A percentile compares a stretch with the other conserved stretches of the same genome.
Evolutionary conservation across 2,888 invertebrate genomes (phyloP).

Genomic region (Balanococcus diminutus): DNA sequence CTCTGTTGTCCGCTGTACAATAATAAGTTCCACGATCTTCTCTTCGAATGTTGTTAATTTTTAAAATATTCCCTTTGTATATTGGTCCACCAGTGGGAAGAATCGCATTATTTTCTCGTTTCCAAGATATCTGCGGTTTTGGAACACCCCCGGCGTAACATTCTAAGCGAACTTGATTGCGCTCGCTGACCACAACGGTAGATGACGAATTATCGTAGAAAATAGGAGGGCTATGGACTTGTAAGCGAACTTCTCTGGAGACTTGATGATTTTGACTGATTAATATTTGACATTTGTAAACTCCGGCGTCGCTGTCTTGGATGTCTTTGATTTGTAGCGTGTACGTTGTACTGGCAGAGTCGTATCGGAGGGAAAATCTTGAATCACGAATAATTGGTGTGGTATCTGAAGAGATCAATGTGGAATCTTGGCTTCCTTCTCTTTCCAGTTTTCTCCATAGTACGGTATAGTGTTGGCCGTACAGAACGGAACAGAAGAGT

Average conservation of each 20-base stretch:
- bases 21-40: constrained; percentile 93
- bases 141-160: constrained; percentile 90
- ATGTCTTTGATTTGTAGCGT: constrained; percentile 80
- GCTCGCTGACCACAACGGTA: constrained; percentile 78
- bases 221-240: constrained; percentile 86
- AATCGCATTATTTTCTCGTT: constrained; percentile 90
- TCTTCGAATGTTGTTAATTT: constrained; percentile 77
- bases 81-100: constrained; percentile 86
- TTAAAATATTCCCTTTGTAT: constrained; percentile 78
- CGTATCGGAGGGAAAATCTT: constrained; percentile 79
- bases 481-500: constrained; percentile 86
- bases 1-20: constrained; percentile 87
- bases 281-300: constrained; percentile 84
- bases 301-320: constrained; percentile 89
- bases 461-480: constrained; percentile 84
- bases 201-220: constrained; percentile 92
- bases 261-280: constrained; percentile 80
- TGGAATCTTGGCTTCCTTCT: constrained; percentile 68
- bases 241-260: constrained; percentile 80
- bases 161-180: constrained; percentile 78
- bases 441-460: constrained; percentile 76
- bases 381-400: constrained; percentile 83
- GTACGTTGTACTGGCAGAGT: constrained; percentile 78
- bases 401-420: constrained; percentile 84
- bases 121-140: constrained; percentile 83